phyloP scores from a whole-genome alignment of 2,113 vertebrate species.

The Petrocephalus zakoni region DNA sequence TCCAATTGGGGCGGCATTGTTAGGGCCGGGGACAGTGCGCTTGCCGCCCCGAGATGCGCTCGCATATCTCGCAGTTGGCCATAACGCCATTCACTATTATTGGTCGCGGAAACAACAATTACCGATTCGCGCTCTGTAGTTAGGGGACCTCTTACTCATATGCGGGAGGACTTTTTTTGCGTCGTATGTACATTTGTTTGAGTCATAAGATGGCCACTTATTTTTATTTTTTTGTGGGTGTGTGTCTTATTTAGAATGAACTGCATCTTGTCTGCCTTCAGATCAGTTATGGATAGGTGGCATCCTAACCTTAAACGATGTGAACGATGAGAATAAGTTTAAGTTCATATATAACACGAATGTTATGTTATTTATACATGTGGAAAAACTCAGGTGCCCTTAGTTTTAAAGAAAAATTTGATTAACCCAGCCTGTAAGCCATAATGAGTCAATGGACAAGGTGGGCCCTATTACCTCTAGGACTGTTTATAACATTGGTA shows the following conservation, averaged over 20 bases:
- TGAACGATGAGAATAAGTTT: not conserved
- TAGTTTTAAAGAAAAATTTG: not conserved
- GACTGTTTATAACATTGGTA: not conserved
- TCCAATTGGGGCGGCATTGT: conserved; percentile 5
- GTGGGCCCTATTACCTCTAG: not conserved
- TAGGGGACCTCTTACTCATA: not conserved
- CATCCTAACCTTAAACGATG: not conserved
- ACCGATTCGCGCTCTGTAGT: not conserved
- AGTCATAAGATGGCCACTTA: not conserved
- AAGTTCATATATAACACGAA: not conserved
- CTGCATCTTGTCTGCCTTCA: not conserved
- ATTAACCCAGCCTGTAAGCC: not conserved
- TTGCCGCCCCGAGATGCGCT: not conserved
- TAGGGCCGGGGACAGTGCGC: not conserved
- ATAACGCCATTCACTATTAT: not conserved
- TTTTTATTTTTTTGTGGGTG: not conserved
- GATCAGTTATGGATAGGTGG: not conserved
- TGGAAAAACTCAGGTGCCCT: not conserved
- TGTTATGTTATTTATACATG: not conserved
- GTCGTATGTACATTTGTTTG: not conserved
- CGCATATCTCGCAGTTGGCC: not conserved
- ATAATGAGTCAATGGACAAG: not conserved
- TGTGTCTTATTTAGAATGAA: not conserved
- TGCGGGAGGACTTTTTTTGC: not conserved
- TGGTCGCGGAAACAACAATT: not conserved